Conservation (phyloP, 2,888 invertebrate species). For the Ptilodon capucinus region DNA sequence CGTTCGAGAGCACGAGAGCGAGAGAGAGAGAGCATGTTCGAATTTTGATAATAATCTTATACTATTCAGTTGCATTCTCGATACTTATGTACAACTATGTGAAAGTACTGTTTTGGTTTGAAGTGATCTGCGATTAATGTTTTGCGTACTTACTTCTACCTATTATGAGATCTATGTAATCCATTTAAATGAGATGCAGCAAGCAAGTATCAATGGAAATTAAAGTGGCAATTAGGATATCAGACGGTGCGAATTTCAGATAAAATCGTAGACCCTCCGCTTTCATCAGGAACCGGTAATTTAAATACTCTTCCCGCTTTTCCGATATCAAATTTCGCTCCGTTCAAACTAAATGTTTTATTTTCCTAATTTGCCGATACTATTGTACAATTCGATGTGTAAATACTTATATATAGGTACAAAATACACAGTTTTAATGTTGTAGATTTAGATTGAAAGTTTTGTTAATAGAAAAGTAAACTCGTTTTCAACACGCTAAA, state of each 20-base stretch:
- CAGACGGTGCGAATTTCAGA: not conserved
- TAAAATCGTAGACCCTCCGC: not conserved
- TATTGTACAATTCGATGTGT: not conserved
- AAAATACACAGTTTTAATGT: too few species aligned
- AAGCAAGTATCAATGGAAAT: not conserved
- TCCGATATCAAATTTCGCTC: not conserved
- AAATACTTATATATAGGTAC: not conserved
- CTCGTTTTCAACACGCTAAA: conserved; percentile 33
- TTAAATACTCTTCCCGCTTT: not conserved
- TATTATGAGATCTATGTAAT: too few species aligned
- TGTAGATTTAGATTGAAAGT: not conserved
- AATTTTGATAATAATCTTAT: too few species aligned
- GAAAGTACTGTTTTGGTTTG: too few species aligned
- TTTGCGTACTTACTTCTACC: too few species aligned
- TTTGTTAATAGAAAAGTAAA: conserved; percentile 21
- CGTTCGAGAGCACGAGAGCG: too few species aligned
- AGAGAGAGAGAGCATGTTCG: too few species aligned
- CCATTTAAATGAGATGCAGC: too few species aligned
- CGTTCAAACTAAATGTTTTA: not conserved
- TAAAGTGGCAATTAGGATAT: not conserved
- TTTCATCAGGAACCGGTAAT: not conserved
- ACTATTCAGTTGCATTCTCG: too few species aligned
- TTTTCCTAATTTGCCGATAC: not conserved
- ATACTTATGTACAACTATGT: too few species aligned
- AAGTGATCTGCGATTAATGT: too few species aligned